phyloP scores from a whole-genome alignment of 2,888 invertebrate genomes.

The Mesochorus sp. region DNA sequence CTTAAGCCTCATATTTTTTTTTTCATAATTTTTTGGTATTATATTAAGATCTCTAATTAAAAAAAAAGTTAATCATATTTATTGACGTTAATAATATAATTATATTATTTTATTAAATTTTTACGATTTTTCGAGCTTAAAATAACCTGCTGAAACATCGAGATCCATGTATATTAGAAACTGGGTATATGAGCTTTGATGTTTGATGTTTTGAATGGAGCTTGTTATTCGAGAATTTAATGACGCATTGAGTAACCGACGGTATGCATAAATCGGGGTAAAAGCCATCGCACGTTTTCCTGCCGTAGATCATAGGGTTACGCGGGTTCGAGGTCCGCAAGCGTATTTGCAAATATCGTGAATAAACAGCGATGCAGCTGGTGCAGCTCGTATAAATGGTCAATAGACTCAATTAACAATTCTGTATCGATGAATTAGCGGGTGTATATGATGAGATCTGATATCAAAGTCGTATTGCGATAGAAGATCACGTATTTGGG shows the following conservation, averaged over 20 bases:
- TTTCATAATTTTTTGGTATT: too few species aligned
- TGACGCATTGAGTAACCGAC: slow-evolving; percentile 1
- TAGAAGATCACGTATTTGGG: too few species aligned
- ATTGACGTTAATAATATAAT: too few species aligned
- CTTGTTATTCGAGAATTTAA: slow-evolving; percentile 30
- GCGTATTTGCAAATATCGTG: slow-evolving; percentile 51
- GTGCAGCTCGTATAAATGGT: background rate
- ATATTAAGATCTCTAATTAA: too few species aligned
- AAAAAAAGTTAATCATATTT: too few species aligned
- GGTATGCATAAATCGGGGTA: slow-evolving; percentile 25
- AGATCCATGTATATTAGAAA: too few species aligned
- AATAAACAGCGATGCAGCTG: slow-evolving; percentile 26
- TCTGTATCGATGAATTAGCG: background rate
- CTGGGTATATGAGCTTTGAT: too few species aligned
- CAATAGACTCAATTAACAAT: slow-evolving; percentile 21
- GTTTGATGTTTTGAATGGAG: slow-evolving; percentile 30
- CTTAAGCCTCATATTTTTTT: too few species aligned
- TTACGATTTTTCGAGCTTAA: too few species aligned
- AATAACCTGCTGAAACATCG: too few species aligned
- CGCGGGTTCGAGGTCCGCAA: background rate
- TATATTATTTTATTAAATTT: too few species aligned
- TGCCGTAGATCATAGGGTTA: slow-evolving; percentile 22
- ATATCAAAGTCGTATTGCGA: too few species aligned
- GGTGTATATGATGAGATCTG: background rate
- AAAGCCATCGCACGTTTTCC: slow-evolving; percentile 26